Evolutionary conservation across 2,113 vertebrate species (phyloP).

Genomic region (Pionites leucogaster): DNA sequence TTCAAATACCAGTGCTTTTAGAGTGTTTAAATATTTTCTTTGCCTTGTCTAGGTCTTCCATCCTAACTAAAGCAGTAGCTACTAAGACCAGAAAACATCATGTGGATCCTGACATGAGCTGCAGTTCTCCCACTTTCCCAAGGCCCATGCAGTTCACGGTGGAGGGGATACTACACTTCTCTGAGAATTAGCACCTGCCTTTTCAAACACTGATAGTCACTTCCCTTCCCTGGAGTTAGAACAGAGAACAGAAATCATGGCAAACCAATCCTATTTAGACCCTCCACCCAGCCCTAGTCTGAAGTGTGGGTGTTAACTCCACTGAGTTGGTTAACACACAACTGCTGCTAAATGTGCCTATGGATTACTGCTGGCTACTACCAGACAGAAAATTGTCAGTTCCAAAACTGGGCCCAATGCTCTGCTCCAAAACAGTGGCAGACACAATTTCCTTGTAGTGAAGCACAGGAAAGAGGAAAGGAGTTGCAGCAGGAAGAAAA

Average conservation of each 20-base stretch:
- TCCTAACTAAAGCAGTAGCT: neutral
- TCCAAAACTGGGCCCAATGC: accelerated
- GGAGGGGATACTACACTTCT: neutral
- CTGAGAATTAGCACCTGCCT: neutral
- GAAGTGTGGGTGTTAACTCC: neutral
- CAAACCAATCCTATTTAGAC: neutral
- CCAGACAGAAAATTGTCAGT: neutral
- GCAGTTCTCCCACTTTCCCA: neutral
- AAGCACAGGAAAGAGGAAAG: neutral
- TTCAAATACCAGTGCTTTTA: neutral
- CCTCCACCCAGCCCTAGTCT: neutral
- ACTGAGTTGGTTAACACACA: neutral
- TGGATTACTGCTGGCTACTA: neutral
- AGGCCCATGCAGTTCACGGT: neutral
- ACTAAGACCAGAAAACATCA: neutral
- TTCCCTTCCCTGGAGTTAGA: neutral
- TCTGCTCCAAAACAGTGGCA: neutral
- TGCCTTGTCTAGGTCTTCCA: neutral
- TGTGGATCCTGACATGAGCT: neutral
- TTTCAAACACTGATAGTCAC: neutral
- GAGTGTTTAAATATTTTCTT: neutral
- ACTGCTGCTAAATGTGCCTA: neutral
- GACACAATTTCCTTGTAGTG: neutral
- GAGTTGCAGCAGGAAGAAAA: neutral
- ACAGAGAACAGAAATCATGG: neutral